A percentile compares a stretch with the other conserved stretches of the same genome.
Evolutionary conservation across 2,888 invertebrate genomes (phyloP).

Genomic region (Scrobipalpa atriplicella): DNA sequence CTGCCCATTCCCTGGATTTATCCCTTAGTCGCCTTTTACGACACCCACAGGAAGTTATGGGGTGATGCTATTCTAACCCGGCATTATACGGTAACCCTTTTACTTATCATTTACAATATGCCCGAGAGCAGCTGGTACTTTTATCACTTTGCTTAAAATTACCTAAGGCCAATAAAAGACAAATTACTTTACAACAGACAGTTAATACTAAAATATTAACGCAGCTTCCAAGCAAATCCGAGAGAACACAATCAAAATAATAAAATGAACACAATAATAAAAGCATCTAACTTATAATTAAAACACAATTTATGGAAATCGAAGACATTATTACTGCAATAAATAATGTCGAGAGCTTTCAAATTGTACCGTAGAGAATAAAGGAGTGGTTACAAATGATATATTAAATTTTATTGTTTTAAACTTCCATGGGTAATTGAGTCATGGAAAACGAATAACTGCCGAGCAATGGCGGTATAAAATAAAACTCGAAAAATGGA

Average conservation of each 20-base stretch:
- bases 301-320: conserved; percentile 59
- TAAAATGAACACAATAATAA: conserved; percentile 40
- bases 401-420: conserved; percentile 61
- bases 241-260: conserved; percentile 10
- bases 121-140: too few species aligned
- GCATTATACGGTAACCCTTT: too few species aligned
- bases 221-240: conserved; percentile 19
- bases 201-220: background rate
- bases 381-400: conserved; percentile 43
- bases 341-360: conserved; percentile 53
- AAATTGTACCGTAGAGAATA: conserved; percentile 51
- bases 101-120: too few species aligned
- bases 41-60: too few species aligned
- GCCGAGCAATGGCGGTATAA: too few species aligned
- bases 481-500: conserved; percentile 35
- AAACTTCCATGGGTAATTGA: conserved; percentile 54
- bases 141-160: too few species aligned
- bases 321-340: conserved; percentile 58
- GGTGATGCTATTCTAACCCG: too few species aligned
- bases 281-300: conserved; percentile 56
- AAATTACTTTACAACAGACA: background rate
- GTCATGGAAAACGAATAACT: conserved; percentile 48
- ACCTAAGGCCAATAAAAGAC: too few species aligned
- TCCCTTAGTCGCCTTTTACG: too few species aligned
- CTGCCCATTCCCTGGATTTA: too few species aligned